Percentiles rank a stretch among this genome's conserved stretches.
Evolutionary conservation across 53 echinoderm and acorn worm genomes (phyloP).

Genomic region (Mesocentrotus franciscanus): DNA sequence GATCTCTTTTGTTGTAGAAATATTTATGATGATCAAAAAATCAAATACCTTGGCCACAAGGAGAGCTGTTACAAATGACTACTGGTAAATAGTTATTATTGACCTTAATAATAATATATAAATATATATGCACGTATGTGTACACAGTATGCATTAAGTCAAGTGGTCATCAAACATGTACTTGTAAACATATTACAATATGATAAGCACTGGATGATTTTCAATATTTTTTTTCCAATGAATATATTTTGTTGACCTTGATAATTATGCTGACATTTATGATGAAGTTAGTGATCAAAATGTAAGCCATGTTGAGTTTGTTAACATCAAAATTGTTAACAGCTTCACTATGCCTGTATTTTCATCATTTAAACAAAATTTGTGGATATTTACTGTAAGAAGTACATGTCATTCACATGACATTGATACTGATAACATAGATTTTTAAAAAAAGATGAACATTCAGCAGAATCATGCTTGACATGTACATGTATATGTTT

Average conservation of each 20-base stretch:
- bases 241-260: neutral
- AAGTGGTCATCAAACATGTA: neutral
- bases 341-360: too few relatives aligned
- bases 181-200: neutral
- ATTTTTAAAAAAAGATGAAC: neutral
- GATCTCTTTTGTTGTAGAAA: slow-evolving; percentile 13
- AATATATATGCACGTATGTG: neutral
- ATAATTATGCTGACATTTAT: too few relatives aligned
- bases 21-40: slow-evolving; percentile 25
- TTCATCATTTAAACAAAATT: too few relatives aligned
- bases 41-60: slow-evolving; percentile 51
- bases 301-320: too few relatives aligned
- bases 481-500: neutral
- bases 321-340: too few relatives aligned
- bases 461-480: too few relatives aligned
- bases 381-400: too few relatives aligned
- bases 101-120: neutral
- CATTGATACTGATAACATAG: neutral
- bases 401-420: too few relatives aligned
- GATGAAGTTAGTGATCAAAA: too few relatives aligned
- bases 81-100: slow-evolving; percentile 11
- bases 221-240: neutral
- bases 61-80: slow-evolving; percentile 1
- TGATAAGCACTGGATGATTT: neutral
- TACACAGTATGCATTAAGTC: neutral